phyloP scores from a whole-genome alignment of 2,113 vertebrate genomes.

The Carassius auratus region DNA sequence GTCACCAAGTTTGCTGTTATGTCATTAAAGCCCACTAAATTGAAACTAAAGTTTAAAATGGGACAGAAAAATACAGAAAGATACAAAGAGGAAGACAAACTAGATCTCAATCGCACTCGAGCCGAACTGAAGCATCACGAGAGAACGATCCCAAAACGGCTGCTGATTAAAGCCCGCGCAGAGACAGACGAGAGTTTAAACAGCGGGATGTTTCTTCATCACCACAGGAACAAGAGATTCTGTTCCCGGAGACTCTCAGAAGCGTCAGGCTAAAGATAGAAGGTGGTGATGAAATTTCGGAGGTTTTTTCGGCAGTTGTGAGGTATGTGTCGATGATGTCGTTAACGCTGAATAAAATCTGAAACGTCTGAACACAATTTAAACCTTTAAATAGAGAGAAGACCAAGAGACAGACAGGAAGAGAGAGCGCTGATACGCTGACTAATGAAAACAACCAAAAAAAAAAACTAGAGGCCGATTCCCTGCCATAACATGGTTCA shows the following conservation, averaged over 20 bases:
- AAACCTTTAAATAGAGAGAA: neutral
- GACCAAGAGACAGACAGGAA: neutral
- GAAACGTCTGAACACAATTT: neutral
- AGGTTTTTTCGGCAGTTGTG: constrained; percentile 25
- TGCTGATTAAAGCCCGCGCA: neutral
- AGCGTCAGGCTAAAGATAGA: constrained; percentile 52
- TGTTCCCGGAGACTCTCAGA: constrained; percentile 41
- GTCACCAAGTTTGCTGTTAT: neutral
- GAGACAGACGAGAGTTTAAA: constrained; percentile 17
- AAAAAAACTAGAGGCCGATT: neutral
- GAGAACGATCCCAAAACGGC: neutral
- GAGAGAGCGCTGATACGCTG: neutral
- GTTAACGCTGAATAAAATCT: constrained; percentile 13
- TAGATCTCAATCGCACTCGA: neutral
- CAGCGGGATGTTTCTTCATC: constrained; percentile 15
- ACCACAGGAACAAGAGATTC: constrained; percentile 4
- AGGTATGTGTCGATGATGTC: constrained; percentile 20
- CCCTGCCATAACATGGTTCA: neutral
- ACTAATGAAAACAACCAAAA: neutral
- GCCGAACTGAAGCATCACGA: neutral
- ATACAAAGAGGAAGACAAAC: neutral
- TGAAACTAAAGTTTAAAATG: neutral
- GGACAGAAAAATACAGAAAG: neutral
- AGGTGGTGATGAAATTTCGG: constrained; percentile 13
- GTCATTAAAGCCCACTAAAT: neutral